phyloP scores from a whole-genome alignment of 2,797 vertebrate species.

The Eupleurogrammus muticus region DNA sequence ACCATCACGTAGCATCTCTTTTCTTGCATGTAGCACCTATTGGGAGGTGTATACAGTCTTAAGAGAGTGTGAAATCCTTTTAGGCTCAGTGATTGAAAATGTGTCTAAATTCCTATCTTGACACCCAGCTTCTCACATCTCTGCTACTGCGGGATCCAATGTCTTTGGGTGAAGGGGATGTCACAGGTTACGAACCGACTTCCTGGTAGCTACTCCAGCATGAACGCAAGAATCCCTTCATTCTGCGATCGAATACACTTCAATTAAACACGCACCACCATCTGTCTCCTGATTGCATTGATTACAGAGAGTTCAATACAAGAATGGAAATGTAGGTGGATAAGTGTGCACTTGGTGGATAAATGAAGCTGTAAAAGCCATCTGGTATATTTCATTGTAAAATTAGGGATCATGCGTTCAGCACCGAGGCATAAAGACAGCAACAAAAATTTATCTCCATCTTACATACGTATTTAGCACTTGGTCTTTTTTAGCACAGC shows the following conservation, averaged over 20 bases:
- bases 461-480: constrained; percentile 33
- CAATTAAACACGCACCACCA: constrained; percentile 51
- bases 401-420: constrained; percentile 49
- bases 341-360: constrained; percentile 76
- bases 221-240: constrained; percentile 31
- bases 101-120: constrained; percentile 66
- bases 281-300: constrained; percentile 49
- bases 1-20: constrained; percentile 43
- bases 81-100: constrained; percentile 55
- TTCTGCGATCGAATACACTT: constrained; percentile 32
- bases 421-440: constrained; percentile 28
- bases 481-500: constrained; percentile 13
- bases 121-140: constrained; percentile 59
- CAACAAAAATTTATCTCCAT: constrained; percentile 8
- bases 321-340: constrained; percentile 57
- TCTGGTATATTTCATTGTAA: constrained; percentile 66
- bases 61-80: constrained; percentile 73
- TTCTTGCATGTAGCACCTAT: constrained; percentile 63
- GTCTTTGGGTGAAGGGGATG: constrained; percentile 37
- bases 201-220: constrained; percentile 17
- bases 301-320: constrained; percentile 69
- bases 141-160: constrained; percentile 54
- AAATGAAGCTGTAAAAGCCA: constrained; percentile 76
- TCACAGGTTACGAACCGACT: constrained; percentile 46
- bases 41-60: constrained; percentile 60